Percentiles rank a stretch among this genome's conserved stretches.
These are phyloP conservation scores for Trachelipus rathkii DNA, from an alignment of 1,140 invertebrate species.

Conservation along the genomic window DNA sequence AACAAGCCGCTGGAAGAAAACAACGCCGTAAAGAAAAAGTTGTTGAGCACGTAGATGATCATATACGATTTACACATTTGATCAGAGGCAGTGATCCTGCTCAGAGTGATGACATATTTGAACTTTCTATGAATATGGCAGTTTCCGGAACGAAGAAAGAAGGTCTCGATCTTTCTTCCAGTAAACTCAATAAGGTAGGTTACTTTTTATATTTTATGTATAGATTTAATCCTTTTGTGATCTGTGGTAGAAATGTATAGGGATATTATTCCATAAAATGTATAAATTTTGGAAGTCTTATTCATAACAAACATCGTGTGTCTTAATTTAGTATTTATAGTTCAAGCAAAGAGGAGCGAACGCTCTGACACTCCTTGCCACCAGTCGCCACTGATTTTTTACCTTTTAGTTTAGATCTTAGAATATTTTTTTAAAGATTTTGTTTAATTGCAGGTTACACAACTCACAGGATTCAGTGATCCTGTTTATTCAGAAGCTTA, in stretches of 20 bases:
- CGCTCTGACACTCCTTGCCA: no score
- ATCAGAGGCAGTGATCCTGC: slow-evolving; percentile 63
- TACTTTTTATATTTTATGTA: no score
- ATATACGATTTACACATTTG: slow-evolving; percentile 79
- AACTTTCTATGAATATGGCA: slow-evolving; percentile 88
- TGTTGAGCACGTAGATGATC: slow-evolving; percentile 71
- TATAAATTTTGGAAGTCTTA: no score
- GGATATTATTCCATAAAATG: no score
- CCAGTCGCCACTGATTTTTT: no score
- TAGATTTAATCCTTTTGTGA: no score
- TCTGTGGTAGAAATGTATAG: no score
- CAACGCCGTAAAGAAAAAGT: slow-evolving; percentile 48
- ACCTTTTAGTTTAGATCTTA: no score
- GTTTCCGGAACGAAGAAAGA: slow-evolving; percentile 65
- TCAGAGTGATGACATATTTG: slow-evolving; percentile 82
- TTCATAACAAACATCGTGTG: no score
- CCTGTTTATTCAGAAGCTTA: slow-evolving; percentile 99
- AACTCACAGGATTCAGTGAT: slow-evolving; percentile 98
- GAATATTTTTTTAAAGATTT: no score
- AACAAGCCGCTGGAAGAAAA: slow-evolving; percentile 60
- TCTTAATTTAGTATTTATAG: no score
- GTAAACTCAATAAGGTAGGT: slow-evolving; percentile 63
- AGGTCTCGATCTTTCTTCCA: slow-evolving; percentile 58
- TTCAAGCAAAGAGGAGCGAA: no score
- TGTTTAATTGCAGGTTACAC: slow-evolving; percentile 67